phyloP scores from a whole-genome alignment of 2,113 vertebrate species.

The Forbesichthys agassizii region DNA sequence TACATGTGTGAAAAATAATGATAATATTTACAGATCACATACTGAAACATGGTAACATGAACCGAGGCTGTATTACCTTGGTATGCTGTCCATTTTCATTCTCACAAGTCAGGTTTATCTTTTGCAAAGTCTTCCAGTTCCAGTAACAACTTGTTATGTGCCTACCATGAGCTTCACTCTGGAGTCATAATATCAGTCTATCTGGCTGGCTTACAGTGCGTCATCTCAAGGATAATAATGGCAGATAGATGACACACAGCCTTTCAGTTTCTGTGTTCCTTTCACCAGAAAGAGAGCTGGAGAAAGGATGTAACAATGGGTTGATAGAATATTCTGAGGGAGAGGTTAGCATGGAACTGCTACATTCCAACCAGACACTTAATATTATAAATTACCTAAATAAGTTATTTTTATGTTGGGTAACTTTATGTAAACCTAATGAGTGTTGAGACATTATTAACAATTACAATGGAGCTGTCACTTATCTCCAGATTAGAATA shows the following conservation, averaged over 20 bases:
- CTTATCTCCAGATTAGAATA: too few species aligned
- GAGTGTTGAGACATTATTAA: too few species aligned
- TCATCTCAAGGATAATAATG: constrained; percentile 33
- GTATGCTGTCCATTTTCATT: constrained; percentile 8
- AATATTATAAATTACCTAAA: too few species aligned
- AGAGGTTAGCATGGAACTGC: neutral
- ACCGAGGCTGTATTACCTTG: constrained; percentile 15
- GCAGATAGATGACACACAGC: constrained; percentile 23
- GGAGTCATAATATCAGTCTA: constrained; percentile 60
- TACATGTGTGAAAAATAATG: too few species aligned
- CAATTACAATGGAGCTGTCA: too few species aligned
- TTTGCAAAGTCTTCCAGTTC: neutral
- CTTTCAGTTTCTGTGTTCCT: constrained; percentile 29
- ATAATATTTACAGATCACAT: too few species aligned
- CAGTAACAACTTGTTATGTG: constrained; percentile 27
- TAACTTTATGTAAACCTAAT: too few species aligned
- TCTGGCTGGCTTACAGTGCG: constrained; percentile 49
- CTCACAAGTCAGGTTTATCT: constrained; percentile 11
- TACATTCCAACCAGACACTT: neutral
- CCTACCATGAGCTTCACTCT: constrained; percentile 41
- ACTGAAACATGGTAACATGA: neutral
- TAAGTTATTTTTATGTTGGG: too few species aligned
- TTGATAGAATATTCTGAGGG: constrained; percentile 36
- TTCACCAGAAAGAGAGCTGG: neutral
- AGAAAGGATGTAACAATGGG: constrained; percentile 42